A percentile compares a stretch with the other conserved stretches of the same genome.
Conservation (phyloP, 2,888 invertebrate species). For the Xylota sylvarum region DNA sequence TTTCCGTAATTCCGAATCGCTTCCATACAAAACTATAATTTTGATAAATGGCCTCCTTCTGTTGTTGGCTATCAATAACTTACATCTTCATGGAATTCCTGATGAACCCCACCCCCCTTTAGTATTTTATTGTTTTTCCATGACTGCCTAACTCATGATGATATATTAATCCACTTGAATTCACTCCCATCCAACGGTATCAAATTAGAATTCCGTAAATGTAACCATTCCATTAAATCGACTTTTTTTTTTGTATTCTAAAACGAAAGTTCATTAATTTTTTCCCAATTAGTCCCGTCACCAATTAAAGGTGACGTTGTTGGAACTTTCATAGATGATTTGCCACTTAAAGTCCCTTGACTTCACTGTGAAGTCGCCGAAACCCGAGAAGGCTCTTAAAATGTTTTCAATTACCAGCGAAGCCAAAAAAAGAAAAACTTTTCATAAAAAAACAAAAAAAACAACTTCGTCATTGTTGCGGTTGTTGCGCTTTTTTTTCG, state of each 20-base stretch:
- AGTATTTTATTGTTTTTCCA: constrained; percentile 66
- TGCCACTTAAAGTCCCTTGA: constrained; percentile 75
- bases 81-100: constrained; percentile 70
- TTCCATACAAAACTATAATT: constrained; percentile 72
- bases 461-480: constrained; percentile 70
- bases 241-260: constrained; percentile 26
- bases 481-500: constrained; percentile 74
- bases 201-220: constrained; percentile 73
- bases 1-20: constrained; percentile 25
- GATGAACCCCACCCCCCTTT: constrained; percentile 44
- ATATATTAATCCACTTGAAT: constrained; percentile 71
- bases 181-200: constrained; percentile 31
- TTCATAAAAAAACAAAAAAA: constrained; percentile 21
- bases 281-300: constrained; percentile 75
- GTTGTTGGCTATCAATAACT: constrained; percentile 72
- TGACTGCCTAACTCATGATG: constrained; percentile 60
- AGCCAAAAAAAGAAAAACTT: constrained; percentile 45
- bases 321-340: constrained; percentile 75
- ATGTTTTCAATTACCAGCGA: constrained; percentile 72
- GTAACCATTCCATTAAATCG: constrained; percentile 62
- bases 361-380: constrained; percentile 56
- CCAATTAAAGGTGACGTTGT: constrained; percentile 75
- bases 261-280: constrained; percentile 70
- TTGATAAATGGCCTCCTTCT: constrained; percentile 71
- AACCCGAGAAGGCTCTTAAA: constrained; percentile 75